These are phyloP conservation scores for Saimiri boliviensis DNA, from an alignment of 2,113 vertebrate species.

Conservation along the genomic window DNA sequence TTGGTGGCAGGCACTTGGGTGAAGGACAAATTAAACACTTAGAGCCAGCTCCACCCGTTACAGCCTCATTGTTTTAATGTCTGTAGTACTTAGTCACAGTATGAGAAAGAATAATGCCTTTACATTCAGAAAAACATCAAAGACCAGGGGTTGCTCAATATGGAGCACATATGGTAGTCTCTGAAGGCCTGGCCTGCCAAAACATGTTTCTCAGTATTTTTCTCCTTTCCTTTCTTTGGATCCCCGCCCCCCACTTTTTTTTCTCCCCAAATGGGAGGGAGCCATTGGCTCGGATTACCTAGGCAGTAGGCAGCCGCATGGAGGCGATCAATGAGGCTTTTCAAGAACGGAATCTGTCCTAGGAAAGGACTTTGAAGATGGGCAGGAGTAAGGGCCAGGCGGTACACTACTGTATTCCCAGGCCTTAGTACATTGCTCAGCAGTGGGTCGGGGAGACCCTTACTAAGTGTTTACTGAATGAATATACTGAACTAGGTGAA, in stretches of 20 bases:
- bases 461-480: background rate
- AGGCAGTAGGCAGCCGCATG: background rate
- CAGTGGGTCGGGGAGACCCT: too few relatives aligned
- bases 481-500: background rate
- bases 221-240: conserved; percentile 29
- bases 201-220: conserved; percentile 77
- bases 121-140: conserved; percentile 80
- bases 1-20: conserved; percentile 35
- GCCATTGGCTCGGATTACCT: conserved; percentile 40
- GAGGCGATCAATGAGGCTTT: background rate
- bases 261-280: conserved; percentile 48
- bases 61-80: conserved; percentile 58
- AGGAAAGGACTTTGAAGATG: background rate
- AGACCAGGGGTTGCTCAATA: conserved; percentile 76
- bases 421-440: background rate
- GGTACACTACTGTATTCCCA: background rate
- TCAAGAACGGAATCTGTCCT: background rate
- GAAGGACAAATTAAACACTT: conserved; percentile 54
- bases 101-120: conserved; percentile 72
- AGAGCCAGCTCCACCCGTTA: background rate
- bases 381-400: background rate
- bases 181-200: conserved; percentile 72
- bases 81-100: conserved; percentile 42
- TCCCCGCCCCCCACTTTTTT: background rate
- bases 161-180: conserved; percentile 82